Evolutionary conservation across 2,113 vertebrate genomes (phyloP).

Genomic region (Protomyctophum bolini): DNA sequence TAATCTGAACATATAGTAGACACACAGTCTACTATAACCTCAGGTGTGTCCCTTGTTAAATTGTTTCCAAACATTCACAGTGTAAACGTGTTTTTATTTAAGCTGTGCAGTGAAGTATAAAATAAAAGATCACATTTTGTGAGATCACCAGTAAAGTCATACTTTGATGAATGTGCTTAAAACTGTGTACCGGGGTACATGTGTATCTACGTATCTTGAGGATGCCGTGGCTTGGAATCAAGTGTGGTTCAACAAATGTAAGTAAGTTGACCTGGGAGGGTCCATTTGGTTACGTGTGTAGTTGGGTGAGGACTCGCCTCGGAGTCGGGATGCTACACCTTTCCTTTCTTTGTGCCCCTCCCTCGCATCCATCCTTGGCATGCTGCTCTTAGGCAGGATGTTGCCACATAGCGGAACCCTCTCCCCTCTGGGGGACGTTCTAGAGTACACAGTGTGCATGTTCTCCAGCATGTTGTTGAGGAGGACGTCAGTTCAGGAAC

Average conservation of each 20-base stretch:
- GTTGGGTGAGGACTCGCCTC: too few relatives aligned
- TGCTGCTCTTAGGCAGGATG: slow-evolving; percentile 59
- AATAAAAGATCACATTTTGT: neutral
- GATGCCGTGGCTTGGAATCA: too few relatives aligned
- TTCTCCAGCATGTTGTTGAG: neutral
- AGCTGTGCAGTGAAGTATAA: slow-evolving; percentile 2
- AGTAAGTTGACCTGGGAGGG: neutral
- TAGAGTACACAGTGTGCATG: slow-evolving; percentile 25
- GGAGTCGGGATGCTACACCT: slow-evolving; percentile 82
- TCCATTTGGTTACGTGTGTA: neutral
- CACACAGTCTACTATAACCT: too few relatives aligned
- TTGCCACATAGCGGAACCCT: slow-evolving; percentile 14
- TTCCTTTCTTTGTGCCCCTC: slow-evolving; percentile 91
- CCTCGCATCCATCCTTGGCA: slow-evolving; percentile 18
- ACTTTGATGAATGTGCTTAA: too few relatives aligned
- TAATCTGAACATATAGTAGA: too few relatives aligned
- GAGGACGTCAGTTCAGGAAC: neutral
- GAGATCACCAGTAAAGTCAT: too few relatives aligned
- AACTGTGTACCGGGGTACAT: too few relatives aligned
- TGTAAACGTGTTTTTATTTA: slow-evolving; percentile 22
- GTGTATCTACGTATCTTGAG: too few relatives aligned
- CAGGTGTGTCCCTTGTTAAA: neutral
- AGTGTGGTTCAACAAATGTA: neutral
- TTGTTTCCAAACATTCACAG: neutral
- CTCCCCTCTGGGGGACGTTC: slow-evolving; percentile 8